phyloP scores from a whole-genome alignment of 2,113 vertebrate species.

The Myotis lucifugus region DNA sequence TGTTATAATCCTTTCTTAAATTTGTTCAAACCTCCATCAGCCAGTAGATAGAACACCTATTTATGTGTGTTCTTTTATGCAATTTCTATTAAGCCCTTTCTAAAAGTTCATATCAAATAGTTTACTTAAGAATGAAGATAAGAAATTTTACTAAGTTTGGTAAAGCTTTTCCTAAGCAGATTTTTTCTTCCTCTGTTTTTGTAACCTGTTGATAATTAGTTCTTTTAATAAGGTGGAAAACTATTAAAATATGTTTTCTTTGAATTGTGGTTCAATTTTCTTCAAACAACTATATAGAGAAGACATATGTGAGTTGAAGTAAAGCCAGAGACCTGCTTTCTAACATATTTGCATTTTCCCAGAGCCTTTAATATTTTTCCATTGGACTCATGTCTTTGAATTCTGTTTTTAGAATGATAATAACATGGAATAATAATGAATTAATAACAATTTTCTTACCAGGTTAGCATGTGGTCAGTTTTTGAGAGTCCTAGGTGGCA shows the following conservation, averaged over 20 bases:
- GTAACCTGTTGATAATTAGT: not conserved
- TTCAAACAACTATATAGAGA: not conserved
- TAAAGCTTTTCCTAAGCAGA: not conserved
- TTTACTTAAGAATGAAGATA: conserved; percentile 9
- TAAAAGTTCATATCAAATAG: not conserved
- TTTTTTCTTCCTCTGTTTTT: not conserved
- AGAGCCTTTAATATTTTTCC: not conserved
- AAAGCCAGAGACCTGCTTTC: not conserved
- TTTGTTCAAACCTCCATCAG: not conserved
- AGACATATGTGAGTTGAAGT: not conserved
- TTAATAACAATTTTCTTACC: not conserved
- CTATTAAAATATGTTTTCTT: conserved; percentile 29
- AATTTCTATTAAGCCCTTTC: not conserved
- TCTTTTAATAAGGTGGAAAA: not conserved
- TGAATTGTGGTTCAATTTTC: conserved; percentile 1
- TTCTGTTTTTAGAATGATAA: not conserved
- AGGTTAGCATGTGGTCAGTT: not conserved
- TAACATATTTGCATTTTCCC: not conserved
- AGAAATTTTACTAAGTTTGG: not conserved
- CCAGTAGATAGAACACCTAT: not conserved
- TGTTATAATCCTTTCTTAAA: not conserved
- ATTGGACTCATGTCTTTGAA: not conserved
- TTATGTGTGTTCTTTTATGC: not conserved
- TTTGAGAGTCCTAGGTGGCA: not conserved
- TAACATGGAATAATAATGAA: not conserved